phyloP scores from a whole-genome alignment of 2,888 invertebrate genomes.

The Euclidia mi region DNA sequence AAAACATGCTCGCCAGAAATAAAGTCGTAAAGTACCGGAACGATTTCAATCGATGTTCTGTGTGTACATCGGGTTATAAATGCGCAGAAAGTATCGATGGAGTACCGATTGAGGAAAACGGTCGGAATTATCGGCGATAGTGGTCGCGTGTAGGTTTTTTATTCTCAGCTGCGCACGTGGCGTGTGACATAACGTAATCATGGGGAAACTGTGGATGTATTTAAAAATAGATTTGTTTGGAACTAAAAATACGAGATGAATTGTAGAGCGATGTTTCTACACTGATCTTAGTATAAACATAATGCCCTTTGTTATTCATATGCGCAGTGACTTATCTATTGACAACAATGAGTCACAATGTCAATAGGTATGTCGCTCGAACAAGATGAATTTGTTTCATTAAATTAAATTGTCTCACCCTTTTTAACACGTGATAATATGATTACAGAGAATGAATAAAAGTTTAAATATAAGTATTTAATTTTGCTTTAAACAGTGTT shows the following conservation, averaged over 20 bases:
- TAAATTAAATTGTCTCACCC: too few species aligned
- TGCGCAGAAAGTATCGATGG: slow-evolving; percentile 79
- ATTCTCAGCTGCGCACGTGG: slow-evolving; percentile 60
- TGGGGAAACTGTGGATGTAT: slow-evolving; percentile 17
- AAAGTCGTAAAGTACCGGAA: slow-evolving; percentile 89
- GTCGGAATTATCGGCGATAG: slow-evolving; percentile 61
- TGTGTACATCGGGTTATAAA: slow-evolving; percentile 82
- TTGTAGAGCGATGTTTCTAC: neutral
- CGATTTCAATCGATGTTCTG: slow-evolving; percentile 87
- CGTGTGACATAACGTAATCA: slow-evolving; percentile 51
- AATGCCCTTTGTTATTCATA: too few species aligned
- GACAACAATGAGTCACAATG: too few species aligned
- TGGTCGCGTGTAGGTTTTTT: slow-evolving; percentile 62
- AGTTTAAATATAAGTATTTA: too few species aligned
- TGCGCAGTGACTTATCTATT: neutral
- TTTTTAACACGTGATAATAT: too few species aligned
- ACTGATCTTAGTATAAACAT: too few species aligned
- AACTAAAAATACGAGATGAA: slow-evolving; percentile 13
- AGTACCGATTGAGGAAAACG: slow-evolving; percentile 76
- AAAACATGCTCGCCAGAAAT: slow-evolving; percentile 87
- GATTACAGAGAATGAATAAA: too few species aligned
- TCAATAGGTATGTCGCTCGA: too few species aligned
- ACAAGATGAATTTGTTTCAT: neutral
- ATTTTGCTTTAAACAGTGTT: too few species aligned
- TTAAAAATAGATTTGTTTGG: slow-evolving; percentile 20